Percentiles rank a stretch among this genome's conserved stretches.
Evolutionary conservation across 2,888 invertebrate genomes (phyloP).

Genomic region (Disparrhopalites patrizii): DNA sequence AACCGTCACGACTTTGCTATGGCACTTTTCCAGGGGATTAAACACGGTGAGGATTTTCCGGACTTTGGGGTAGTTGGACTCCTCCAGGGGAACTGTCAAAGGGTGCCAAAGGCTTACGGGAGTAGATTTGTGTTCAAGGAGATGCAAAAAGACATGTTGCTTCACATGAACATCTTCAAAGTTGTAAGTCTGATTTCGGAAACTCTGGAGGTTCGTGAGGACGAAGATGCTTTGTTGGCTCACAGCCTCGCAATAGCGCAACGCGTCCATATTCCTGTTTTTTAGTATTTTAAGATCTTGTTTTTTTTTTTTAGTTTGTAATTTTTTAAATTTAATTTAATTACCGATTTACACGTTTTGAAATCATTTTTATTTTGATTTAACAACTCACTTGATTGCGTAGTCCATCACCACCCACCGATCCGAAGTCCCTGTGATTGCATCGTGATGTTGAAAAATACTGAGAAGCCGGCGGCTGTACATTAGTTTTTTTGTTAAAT

Average conservation of each 20-base stretch:
- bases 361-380: background rate
- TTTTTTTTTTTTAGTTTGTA: too few relatives aligned
- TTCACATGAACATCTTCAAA: slow-evolving; percentile 31
- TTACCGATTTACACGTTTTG: too few relatives aligned
- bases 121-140: slow-evolving; percentile 49
- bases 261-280: too few relatives aligned
- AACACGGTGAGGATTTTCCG: too few relatives aligned
- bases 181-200: slow-evolving; percentile 11
- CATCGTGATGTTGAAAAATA: slow-evolving; percentile 96
- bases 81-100: slow-evolving; percentile 60
- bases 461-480: slow-evolving; percentile 70
- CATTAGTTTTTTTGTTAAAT: slow-evolving; percentile 55
- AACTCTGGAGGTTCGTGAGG: slow-evolving; percentile 36
- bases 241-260: slow-evolving; percentile 36
- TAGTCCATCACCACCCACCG: slow-evolving; percentile 90
- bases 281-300: too few relatives aligned
- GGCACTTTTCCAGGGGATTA: slow-evolving; percentile 70
- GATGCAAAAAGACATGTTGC: slow-evolving; percentile 42
- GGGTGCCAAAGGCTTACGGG: slow-evolving; percentile 61
- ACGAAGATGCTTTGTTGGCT: slow-evolving; percentile 41
- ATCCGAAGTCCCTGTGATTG: slow-evolving; percentile 84
- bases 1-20: slow-evolving; percentile 60
- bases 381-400: slow-evolving; percentile 64
- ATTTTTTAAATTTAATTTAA: too few relatives aligned
- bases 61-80: too few relatives aligned